phyloP scores from a whole-genome alignment of 2,797 vertebrate genomes.

The Typhlichthys subterraneus region DNA sequence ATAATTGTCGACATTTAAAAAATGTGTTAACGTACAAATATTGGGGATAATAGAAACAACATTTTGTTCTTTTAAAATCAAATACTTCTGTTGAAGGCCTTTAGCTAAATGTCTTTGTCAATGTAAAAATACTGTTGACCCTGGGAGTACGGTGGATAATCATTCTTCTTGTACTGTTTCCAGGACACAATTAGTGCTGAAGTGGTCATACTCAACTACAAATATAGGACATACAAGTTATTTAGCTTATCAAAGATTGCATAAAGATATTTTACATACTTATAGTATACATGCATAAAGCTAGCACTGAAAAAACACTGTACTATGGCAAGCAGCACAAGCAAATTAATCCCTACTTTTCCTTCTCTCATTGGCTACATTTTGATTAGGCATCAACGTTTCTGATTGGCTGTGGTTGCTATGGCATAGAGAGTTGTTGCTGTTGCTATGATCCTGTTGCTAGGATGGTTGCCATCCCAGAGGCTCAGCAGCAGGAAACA shows the following conservation, averaged over 20 bases:
- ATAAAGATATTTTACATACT: not conserved
- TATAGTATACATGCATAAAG: not conserved
- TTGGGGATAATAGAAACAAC: too few relatives aligned
- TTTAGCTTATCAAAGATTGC: too few relatives aligned
- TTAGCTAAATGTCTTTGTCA: too few relatives aligned
- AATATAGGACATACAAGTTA: too few relatives aligned
- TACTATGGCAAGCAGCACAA: conserved; percentile 24
- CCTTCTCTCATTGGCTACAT: conserved; percentile 72
- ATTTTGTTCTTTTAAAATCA: too few relatives aligned
- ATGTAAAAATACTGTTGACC: too few relatives aligned
- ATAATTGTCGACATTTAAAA: not conserved
- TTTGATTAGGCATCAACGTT: conserved; percentile 68
- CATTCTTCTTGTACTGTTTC: too few relatives aligned
- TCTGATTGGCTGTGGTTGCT: conserved; percentile 75
- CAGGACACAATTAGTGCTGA: too few relatives aligned
- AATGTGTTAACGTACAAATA: not conserved
- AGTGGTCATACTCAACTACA: too few relatives aligned
- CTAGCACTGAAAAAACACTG: conserved; percentile 27
- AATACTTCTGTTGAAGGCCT: too few relatives aligned
- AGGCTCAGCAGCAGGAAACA: conserved; percentile 86
- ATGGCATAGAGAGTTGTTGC: conserved; percentile 64
- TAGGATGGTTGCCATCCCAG: conserved; percentile 83
- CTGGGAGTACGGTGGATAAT: too few relatives aligned
- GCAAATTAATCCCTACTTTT: conserved; percentile 36
- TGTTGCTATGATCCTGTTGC: conserved; percentile 95